phyloP scores from a whole-genome alignment of 2,888 invertebrate genomes.

The Parascotia fuliginaria region DNA sequence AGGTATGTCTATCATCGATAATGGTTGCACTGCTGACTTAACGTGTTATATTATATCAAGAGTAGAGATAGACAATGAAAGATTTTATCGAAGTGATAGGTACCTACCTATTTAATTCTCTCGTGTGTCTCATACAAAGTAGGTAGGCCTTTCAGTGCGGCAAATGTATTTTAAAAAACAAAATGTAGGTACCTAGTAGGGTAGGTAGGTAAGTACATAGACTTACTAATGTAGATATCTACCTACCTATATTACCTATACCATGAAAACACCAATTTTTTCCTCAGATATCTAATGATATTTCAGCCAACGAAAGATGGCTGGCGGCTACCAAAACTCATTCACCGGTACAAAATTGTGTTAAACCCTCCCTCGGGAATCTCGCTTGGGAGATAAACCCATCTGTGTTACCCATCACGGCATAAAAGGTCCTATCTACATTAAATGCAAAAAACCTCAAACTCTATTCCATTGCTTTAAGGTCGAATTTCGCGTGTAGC shows the following conservation, averaged over 20 bases:
- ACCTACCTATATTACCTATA: background rate
- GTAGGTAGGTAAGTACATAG: too few relatives aligned
- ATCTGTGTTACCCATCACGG: conserved; percentile 44
- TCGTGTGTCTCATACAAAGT: too few relatives aligned
- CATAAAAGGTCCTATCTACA: conserved; percentile 11
- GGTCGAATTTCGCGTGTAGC: conserved; percentile 9
- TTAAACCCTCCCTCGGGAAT: conserved; percentile 72
- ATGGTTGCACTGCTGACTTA: too few relatives aligned
- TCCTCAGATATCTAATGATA: conserved; percentile 28
- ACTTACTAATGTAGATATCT: too few relatives aligned
- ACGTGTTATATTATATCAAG: too few relatives aligned
- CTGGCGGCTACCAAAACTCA: conserved; percentile 85
- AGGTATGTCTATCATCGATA: too few relatives aligned
- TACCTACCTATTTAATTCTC: too few relatives aligned
- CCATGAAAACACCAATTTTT: conserved; percentile 7
- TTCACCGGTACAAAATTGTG: conserved; percentile 81
- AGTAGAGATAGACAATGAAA: too few relatives aligned
- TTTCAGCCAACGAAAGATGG: conserved; percentile 59
- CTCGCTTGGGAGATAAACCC: conserved; percentile 72
- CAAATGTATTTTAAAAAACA: too few relatives aligned
- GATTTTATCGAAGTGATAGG: too few relatives aligned
- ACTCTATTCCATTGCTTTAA: background rate
- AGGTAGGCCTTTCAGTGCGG: too few relatives aligned
- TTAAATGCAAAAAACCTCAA: conserved; percentile 1
- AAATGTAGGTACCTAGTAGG: too few relatives aligned